phyloP scores from a whole-genome alignment of 1,140 invertebrate species.

The Temnothorax curvispinosus region DNA sequence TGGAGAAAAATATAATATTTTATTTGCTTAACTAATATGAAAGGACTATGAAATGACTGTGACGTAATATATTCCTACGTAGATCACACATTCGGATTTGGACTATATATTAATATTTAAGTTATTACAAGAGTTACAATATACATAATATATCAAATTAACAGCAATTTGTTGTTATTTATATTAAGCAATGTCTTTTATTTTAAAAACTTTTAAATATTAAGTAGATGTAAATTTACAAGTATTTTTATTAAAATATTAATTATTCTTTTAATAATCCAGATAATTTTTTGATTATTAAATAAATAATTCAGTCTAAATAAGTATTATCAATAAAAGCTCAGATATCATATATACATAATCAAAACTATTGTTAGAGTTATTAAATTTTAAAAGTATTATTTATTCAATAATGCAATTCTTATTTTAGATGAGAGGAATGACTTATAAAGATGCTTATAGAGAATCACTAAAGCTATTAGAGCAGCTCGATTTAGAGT shows the following conservation, averaged over 20 bases:
- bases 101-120: not conserved
- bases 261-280: not conserved
- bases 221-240: not conserved
- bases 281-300: not conserved
- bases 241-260: not conserved
- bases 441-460: conserved; percentile 59
- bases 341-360: not conserved
- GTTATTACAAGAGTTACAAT: not conserved
- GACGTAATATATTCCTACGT: not conserved
- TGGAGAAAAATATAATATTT: not conserved
- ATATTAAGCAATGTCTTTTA: not conserved
- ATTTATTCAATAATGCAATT: not conserved
- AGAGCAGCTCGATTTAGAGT: conserved; percentile 60
- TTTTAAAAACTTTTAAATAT: not conserved
- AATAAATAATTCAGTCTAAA: not conserved
- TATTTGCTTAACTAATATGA: not conserved
- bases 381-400: not conserved
- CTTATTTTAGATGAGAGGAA: conserved; percentile 68
- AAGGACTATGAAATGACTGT: not conserved
- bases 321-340: not conserved
- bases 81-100: not conserved
- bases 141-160: not conserved
- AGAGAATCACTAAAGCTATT: conserved; percentile 51
- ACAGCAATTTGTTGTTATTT: not conserved
- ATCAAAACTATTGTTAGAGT: not conserved